Evolutionary conservation across 2,888 invertebrate genomes (phyloP).

Genomic region (Diarsia rubi): DNA sequence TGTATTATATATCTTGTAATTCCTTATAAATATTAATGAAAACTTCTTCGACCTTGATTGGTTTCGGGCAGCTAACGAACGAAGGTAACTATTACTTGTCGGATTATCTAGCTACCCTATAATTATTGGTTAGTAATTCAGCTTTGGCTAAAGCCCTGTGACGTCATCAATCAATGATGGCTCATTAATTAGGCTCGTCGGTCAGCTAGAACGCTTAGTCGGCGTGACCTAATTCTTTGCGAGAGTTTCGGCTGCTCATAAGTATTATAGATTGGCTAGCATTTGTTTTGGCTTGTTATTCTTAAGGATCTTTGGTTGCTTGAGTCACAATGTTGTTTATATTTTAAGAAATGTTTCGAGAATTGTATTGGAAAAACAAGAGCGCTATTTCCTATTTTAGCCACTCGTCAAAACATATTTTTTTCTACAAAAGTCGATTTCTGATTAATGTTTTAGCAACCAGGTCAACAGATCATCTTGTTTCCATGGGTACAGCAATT

Average conservation of each 20-base stretch:
- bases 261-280: slow-evolving; percentile 25
- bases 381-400: neutral
- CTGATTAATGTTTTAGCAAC: neutral
- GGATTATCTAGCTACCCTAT: slow-evolving; percentile 49
- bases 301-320: neutral
- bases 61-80: slow-evolving; percentile 28
- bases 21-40: slow-evolving; percentile 45
- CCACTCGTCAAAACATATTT: neutral
- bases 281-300: neutral
- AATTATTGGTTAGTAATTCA: slow-evolving; percentile 52
- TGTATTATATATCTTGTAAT: slow-evolving; percentile 22
- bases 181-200: slow-evolving; percentile 58
- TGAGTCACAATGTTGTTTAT: neutral
- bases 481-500: no score
- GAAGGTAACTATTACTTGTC: slow-evolving; percentile 30
- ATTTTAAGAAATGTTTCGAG: neutral
- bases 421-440: neutral
- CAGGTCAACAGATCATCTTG: neutral
- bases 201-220: slow-evolving; percentile 28
- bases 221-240: slow-evolving; percentile 55
- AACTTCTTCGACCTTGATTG: slow-evolving; percentile 13
- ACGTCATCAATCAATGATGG: slow-evolving; percentile 56
- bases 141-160: slow-evolving; percentile 38
- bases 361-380: neutral
- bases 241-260: slow-evolving; percentile 20